Percentiles rank a stretch among this genome's conserved stretches.
Conservation (phyloP, 2,113 vertebrate genomes). For the Burhinus bistriatus region DNA sequence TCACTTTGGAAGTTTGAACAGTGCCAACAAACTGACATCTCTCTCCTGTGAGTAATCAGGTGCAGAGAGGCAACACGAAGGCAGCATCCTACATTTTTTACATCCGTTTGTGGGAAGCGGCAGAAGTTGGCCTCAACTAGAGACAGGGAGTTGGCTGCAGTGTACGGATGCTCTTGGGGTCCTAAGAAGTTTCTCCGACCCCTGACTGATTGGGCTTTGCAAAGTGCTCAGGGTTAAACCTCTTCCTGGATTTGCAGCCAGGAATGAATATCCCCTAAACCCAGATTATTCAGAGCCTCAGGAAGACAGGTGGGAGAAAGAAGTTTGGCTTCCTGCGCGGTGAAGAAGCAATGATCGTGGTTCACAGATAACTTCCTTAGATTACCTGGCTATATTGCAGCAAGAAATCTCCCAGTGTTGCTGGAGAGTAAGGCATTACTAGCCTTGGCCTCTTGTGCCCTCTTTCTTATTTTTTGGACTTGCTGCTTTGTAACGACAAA, state of each 20-base stretch:
- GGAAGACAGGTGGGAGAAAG: not conserved
- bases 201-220: not conserved
- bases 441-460: not conserved
- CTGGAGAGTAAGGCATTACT: not conserved
- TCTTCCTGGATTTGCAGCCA: not conserved
- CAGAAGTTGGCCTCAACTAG: not conserved
- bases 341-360: not conserved
- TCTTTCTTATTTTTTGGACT: not conserved
- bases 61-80: not conserved
- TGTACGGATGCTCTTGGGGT: fast-evolving
- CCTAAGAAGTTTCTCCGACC: not conserved
- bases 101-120: not conserved
- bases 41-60: not conserved
- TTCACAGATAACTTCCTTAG: not conserved
- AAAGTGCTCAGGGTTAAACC: not conserved
- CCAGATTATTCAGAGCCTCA: not conserved
- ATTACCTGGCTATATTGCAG: not conserved
- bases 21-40: constrained; percentile 18
- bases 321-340: not conserved
- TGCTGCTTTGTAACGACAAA: not conserved
- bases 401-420: not conserved
- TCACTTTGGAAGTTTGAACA: not conserved
- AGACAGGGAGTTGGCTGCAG: not conserved
- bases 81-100: not conserved
- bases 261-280: not conserved